Evolutionary conservation across 2,888 invertebrate species (phyloP).

Genomic region (Microplitis deprimator): DNA sequence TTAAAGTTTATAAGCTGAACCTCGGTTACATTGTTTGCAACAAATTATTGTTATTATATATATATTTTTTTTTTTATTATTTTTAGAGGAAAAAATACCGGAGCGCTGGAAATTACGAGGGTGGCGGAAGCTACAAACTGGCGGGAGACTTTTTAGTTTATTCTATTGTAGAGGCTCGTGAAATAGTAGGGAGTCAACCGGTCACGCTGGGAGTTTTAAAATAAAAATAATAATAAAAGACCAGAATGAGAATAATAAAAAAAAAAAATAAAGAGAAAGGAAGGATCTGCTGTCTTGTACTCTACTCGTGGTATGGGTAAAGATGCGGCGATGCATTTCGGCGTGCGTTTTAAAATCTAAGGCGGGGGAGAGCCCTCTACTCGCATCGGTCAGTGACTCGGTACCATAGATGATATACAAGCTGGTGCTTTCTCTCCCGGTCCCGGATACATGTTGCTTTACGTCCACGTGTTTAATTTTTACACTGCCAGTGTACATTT

Average conservation of each 20-base stretch:
- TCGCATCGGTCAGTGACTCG: slow-evolving; percentile 36
- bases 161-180: background rate
- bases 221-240: slow-evolving; percentile 53
- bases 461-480: background rate
- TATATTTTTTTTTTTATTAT: background rate
- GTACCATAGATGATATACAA: slow-evolving; percentile 18
- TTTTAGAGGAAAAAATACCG: slow-evolving; percentile 23
- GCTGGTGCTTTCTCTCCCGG: slow-evolving; percentile 8
- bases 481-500: background rate
- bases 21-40: background rate
- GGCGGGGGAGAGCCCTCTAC: slow-evolving; percentile 26
- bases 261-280: slow-evolving; percentile 2
- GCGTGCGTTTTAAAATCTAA: slow-evolving; percentile 13
- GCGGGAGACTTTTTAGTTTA: slow-evolving; percentile 43
- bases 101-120: slow-evolving; percentile 39
- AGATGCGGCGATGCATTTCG: slow-evolving; percentile 32
- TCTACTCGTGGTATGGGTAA: slow-evolving; percentile 10
- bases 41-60: background rate
- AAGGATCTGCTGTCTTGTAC: background rate
- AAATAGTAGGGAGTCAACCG: slow-evolving; percentile 55
- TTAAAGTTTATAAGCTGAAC: background rate
- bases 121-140: slow-evolving; percentile 23
- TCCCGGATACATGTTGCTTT: background rate
- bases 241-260: background rate
- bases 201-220: slow-evolving; percentile 67